Evolutionary conservation across 2,113 vertebrate genomes (phyloP).

Genomic region (Probosciger aterrimus): DNA sequence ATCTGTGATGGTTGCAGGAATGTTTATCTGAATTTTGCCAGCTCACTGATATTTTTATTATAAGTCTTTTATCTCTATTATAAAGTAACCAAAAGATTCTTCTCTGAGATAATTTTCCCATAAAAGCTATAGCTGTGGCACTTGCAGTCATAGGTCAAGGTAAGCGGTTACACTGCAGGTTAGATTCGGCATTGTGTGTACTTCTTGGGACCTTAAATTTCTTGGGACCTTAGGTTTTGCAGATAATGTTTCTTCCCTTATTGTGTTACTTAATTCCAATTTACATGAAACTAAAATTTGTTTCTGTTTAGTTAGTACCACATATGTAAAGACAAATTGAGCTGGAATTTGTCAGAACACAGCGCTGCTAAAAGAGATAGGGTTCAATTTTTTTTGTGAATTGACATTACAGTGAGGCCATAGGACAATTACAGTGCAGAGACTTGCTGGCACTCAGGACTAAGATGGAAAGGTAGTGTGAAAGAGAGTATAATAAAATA

Average conservation of each 20-base stretch:
- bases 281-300: not conserved
- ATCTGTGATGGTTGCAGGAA: not conserved
- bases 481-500: not conserved
- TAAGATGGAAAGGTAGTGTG: not conserved
- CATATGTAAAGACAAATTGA: not conserved
- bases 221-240: not conserved
- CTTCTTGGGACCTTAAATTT: not conserved
- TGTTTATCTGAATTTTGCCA: not conserved
- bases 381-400: not conserved
- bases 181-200: not conserved
- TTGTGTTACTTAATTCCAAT: not conserved
- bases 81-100: not conserved
- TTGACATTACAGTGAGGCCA: not conserved
- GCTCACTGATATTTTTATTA: not conserved
- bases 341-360: not conserved
- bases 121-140: not conserved
- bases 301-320: not conserved
- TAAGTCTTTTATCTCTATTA: not conserved
- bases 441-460: not conserved
- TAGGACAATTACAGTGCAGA: not conserved
- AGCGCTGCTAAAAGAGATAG: not conserved
- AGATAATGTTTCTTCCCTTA: not conserved
- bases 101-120: not conserved
- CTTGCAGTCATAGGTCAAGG: not conserved
- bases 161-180: not conserved